Base-by-base conservation (phyloP, 2,888 invertebrate genomes). In the Nesidiocoris tenuis region DNA sequence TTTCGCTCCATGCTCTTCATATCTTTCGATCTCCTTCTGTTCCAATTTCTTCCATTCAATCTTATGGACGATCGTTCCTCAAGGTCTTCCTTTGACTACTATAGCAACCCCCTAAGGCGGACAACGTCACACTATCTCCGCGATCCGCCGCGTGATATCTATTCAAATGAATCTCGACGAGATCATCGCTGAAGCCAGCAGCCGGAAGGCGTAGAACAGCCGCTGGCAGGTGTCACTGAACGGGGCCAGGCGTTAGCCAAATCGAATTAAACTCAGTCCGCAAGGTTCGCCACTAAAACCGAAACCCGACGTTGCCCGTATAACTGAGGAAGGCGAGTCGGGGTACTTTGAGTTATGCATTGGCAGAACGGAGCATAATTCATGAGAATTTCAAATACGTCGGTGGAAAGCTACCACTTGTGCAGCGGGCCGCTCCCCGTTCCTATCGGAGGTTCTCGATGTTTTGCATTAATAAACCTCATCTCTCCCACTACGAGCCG, bases 381-480 rank as follows among this genome's bases (percentile, higher is more conserved):
- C 65, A 65, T 65, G 65, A 65, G 65, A 39, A 65, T 65, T 65
- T 39, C 65, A 39, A 65, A 65, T 65, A 65, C 65, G 65, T 24
- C 39, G 65, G 65, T 39, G 39, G 39, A 39, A 39, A 39, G 39
- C 39, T 12, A 39, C 39, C 39, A 12, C 39, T 7, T 12, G 3
- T 39, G 5, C 12, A 39, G 3, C 39, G 5, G 12, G 39, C 5
- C 39, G 12, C 5, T 12, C 12, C 12, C 39, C 39, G 39, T 39
- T 39, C 12, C 39, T 39, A 65, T 39, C 65, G 65, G 25, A 65
- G 65, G 25, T 65, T n/a, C 65, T 65, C 25, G 7, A 39, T 39
- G 65, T 19, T 65, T 65, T 65, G 65, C 65, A 65, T 65, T 65
- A 65, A 65, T 65, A 65, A 65, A 65, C 39, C 65, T 65, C 65